phyloP scores from a whole-genome alignment of 2,888 invertebrate genomes.

The Drosophila crucigera region DNA sequence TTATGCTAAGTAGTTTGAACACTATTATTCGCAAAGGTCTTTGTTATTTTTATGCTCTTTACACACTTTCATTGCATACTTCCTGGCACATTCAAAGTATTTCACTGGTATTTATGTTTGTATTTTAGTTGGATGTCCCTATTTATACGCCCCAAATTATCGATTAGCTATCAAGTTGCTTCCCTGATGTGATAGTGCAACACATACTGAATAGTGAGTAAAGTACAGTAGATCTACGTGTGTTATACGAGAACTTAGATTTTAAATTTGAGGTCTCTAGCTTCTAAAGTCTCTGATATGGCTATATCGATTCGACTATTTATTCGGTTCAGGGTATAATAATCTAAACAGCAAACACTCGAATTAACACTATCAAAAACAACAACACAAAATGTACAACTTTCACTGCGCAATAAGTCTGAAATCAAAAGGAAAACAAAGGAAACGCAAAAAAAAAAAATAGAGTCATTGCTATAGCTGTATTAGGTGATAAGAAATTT shows the following conservation, averaged over 20 bases:
- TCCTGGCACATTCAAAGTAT: conserved; percentile 3
- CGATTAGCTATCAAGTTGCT: not conserved
- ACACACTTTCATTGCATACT: conserved; percentile 23
- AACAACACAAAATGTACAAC: conserved; percentile 50
- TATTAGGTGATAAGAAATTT: conserved; percentile 47
- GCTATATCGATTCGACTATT: not conserved
- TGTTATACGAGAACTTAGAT: no score
- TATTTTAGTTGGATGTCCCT: not conserved
- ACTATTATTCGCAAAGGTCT: not conserved
- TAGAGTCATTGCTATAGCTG: conserved; percentile 14
- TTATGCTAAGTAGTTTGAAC: not conserved
- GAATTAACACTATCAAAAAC: conserved; percentile 32
- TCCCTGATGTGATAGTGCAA: not conserved
- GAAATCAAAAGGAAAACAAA: conserved; percentile 44
- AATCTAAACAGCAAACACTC: conserved; percentile 33
- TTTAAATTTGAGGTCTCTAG: no score
- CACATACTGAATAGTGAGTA: not conserved
- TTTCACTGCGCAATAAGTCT: conserved; percentile 79
- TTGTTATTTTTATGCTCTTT: not conserved
- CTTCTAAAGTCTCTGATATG: not conserved
- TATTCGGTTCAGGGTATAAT: not conserved
- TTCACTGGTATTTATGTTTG: not conserved
- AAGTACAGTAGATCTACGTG: not conserved
- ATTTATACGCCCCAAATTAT: not conserved
- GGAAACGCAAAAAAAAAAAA: conserved; percentile 16